These are phyloP conservation scores for Corythoichthys intestinalis DNA, from an alignment of 2,113 vertebrate species.

Conservation along the genomic window DNA sequence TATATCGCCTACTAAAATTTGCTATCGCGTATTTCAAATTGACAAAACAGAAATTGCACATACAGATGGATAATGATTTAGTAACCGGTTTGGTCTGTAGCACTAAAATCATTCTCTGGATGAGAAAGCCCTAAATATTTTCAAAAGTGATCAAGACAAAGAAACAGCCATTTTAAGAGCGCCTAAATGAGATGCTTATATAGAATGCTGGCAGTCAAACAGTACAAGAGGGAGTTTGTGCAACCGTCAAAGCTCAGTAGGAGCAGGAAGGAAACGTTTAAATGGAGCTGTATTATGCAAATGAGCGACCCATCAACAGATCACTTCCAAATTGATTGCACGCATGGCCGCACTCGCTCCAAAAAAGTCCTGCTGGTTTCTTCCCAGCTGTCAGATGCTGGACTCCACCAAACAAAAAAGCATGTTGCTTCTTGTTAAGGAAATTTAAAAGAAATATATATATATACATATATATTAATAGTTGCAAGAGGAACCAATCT, in stretches of 20 bases:
- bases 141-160: constrained; percentile 16
- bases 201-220: constrained; percentile 1
- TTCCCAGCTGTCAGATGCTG: constrained; percentile 57
- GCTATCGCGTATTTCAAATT: too few relatives aligned
- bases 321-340: constrained; percentile 28
- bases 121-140: not conserved
- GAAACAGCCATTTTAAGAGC: not conserved
- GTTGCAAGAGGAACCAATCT: constrained; percentile 47
- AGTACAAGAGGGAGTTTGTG: constrained; percentile 4
- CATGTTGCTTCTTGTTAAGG: constrained; percentile 42
- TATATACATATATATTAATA: constrained; percentile 18
- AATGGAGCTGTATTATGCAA: constrained; percentile 51
- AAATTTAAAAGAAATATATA: constrained; percentile 38
- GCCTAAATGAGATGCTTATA: not conserved
- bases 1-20: too few relatives aligned
- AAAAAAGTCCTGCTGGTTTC: constrained; percentile 41
- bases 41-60: too few relatives aligned
- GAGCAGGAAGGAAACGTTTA: constrained; percentile 59
- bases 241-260: constrained; percentile 50
- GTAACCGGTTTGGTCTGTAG: too few relatives aligned
- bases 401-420: constrained; percentile 36
- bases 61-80: too few relatives aligned
- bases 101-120: not conserved
- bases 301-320: constrained; percentile 43
- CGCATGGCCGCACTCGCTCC: not conserved